Percentiles rank a stretch among this genome's conserved stretches.
These are phyloP conservation scores for Bujurquina vittata DNA, from an alignment of 2,113 vertebrate genomes.

Conservation along the genomic window DNA sequence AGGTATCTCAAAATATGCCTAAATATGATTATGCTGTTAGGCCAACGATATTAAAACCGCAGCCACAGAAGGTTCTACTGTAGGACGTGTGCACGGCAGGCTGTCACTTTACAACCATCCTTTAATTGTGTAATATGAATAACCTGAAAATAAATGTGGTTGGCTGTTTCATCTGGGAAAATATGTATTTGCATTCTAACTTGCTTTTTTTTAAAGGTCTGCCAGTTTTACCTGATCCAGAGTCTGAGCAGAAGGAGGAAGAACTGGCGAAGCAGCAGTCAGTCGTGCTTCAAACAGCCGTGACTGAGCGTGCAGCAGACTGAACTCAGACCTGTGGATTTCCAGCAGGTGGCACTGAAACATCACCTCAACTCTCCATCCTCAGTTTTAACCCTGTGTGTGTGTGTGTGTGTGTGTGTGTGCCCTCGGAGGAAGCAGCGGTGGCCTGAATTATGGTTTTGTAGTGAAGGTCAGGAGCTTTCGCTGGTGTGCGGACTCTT, in stretches of 20 bases:
- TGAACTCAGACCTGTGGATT: neutral
- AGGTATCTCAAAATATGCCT: too few species aligned
- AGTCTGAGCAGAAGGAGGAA: neutral
- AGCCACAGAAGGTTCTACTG: too few species aligned
- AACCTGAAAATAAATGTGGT: neutral
- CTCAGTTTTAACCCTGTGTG: neutral
- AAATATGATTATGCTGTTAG: too few species aligned
- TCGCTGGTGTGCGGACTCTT: too few species aligned
- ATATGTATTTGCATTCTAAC: neutral
- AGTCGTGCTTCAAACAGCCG: fast-evolving
- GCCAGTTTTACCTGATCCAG: neutral
- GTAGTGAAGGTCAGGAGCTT: too few species aligned
- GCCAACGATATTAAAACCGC: too few species aligned
- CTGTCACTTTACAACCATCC: neutral
- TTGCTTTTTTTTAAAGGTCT: neutral
- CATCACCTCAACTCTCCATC: neutral
- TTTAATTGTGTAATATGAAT: neutral
- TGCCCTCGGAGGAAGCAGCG: too few species aligned
- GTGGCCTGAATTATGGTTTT: too few species aligned
- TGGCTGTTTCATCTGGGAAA: neutral
- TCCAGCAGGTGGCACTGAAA: neutral
- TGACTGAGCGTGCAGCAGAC: neutral
- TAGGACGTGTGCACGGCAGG: too few species aligned
- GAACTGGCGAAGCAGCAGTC: neutral
- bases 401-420: too few species aligned